Evolutionary conservation across 1,140 invertebrate species (phyloP).

Genomic region (Pollicipes pollicipes): DNA sequence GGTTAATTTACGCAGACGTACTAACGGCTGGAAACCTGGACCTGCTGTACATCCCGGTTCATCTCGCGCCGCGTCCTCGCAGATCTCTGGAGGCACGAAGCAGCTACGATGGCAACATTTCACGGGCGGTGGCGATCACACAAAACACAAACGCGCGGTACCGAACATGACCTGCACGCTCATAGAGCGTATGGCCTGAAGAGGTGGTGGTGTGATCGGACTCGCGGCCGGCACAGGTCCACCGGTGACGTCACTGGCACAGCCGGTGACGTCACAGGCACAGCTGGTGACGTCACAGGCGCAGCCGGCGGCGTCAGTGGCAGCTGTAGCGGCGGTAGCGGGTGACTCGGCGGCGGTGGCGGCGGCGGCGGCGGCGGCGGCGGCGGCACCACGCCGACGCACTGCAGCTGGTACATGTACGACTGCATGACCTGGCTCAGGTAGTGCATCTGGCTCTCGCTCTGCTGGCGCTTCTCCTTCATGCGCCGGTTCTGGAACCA

Average conservation of each 20-base stretch:
- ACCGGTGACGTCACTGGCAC: neutral
- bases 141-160: neutral
- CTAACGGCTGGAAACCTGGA: too few relatives aligned
- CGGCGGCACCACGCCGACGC: neutral
- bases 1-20: too few relatives aligned
- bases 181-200: neutral
- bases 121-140: neutral
- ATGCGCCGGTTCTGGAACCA: slow-evolving; percentile 4
- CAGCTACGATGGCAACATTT: neutral
- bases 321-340: too few relatives aligned
- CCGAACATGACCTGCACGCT: too few relatives aligned
- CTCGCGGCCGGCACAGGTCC: neutral
- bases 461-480: slow-evolving; percentile 6
- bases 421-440: neutral
- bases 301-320: too few relatives aligned
- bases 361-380: too few relatives aligned
- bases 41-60: too few relatives aligned
- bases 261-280: too few relatives aligned
- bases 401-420: slow-evolving; percentile 6
- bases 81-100: too few relatives aligned
- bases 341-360: too few relatives aligned
- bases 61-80: too few relatives aligned
- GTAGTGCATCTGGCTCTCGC: neutral
- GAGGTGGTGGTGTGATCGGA: neutral
- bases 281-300: too few relatives aligned